Base-by-base conservation (phyloP, 2,113 vertebrate species). In the Taxidea taxus region DNA sequence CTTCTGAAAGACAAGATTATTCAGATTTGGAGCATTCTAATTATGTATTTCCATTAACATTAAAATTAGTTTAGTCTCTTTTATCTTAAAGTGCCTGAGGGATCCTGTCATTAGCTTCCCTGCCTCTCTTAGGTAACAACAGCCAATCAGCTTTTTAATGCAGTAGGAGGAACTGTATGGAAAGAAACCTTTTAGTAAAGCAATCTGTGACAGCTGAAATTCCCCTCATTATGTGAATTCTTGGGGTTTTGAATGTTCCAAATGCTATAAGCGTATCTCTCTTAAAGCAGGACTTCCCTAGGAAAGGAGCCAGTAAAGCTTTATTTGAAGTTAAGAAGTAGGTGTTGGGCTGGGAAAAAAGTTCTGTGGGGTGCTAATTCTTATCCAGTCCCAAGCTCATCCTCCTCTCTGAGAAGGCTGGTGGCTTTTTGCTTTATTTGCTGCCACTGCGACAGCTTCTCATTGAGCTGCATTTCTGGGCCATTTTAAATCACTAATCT, bases 1-100 rank as follows among this genome's bases (percentile, higher is more conserved):
- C 78, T 91, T 91, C 94, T 97, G 83, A 96, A 95, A 91, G 91
- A 94, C 89, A 82, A 74, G 75, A 95, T 91, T 95, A 94, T 90
- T 97, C 51, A 56, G 75, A 95, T 97, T 95, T 94, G 81, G 96
- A 94, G 58, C 97, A 86, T 94, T 98, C 95, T 97, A 97, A 92
- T 97, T 96, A 95, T 95, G 58, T 72, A 37, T 94, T 86, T 95
- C 84, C n/a, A 92, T 98, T 97, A 97, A 84, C 87, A 82, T 97
- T 96, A 91, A 97, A 97, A 90, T 95, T 94, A 96, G 91, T 95
- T 97, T 97, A 87, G 87, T 97, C 64, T 93, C 90, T 92, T 91
- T 96, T 93, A 91, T 97, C 91, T 97, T 87, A 47, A 96, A 96
- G 70, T 78, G 74, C 96, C 92, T 97, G 51, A 92, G 96, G 97